phyloP scores from a whole-genome alignment of 2,888 invertebrate species.

The Trachelus tabidus region DNA sequence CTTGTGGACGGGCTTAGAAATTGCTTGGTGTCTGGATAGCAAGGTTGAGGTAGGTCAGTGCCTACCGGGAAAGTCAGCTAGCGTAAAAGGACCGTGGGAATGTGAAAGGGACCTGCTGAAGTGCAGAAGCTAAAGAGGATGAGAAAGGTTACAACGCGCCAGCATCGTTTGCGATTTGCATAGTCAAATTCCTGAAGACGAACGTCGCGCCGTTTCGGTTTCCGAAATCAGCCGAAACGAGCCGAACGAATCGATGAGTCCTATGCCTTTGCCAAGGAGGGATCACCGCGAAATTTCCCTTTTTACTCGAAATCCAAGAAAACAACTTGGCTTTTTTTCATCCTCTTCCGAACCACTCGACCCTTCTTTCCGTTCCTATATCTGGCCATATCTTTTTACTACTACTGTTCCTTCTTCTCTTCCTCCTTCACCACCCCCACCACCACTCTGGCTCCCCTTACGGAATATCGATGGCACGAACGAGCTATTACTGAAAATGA shows the following conservation, averaged over 20 bases:
- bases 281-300: background rate
- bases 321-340: background rate
- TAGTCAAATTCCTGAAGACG: background rate
- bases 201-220: background rate
- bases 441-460: background rate
- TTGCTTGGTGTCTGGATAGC: background rate
- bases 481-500: conserved; percentile 4
- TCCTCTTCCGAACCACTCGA: background rate
- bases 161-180: background rate
- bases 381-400: background rate
- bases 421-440: background rate
- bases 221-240: background rate
- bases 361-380: background rate
- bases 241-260: background rate
- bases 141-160: background rate
- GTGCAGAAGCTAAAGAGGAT: background rate
- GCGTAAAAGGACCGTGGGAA: background rate
- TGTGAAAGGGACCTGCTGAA: background rate
- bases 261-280: background rate
- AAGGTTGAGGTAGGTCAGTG: background rate
- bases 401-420: background rate
- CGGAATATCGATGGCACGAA: conserved; percentile 1
- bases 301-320: background rate
- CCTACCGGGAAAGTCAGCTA: background rate
- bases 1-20: background rate